Evolutionary conservation across 2,113 vertebrate genomes (phyloP).

Genomic region (Progne subis): DNA sequence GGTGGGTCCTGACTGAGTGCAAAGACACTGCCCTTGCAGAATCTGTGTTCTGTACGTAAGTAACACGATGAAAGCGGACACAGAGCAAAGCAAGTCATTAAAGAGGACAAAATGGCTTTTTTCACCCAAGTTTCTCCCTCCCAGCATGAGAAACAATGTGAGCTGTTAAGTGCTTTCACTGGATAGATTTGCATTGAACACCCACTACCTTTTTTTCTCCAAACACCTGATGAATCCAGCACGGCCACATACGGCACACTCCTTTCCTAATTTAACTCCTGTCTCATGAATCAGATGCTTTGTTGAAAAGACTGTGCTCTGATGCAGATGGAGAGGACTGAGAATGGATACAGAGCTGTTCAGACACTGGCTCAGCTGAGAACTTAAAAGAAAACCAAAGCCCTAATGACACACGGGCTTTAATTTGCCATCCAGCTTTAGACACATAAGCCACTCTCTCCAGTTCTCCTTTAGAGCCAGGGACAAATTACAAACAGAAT

Average conservation of each 20-base stretch:
- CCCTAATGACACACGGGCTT: background rate
- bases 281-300: slow-evolving; percentile 55
- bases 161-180: background rate
- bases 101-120: background rate
- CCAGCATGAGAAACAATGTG: background rate
- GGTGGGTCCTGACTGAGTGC: background rate
- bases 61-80: background rate
- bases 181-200: slow-evolving; percentile 35
- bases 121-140: slow-evolving; percentile 39
- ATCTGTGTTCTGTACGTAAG: background rate
- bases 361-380: background rate
- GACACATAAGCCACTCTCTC: background rate
- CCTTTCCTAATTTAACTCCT: slow-evolving; percentile 64
- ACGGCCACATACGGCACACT: background rate
- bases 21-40: background rate
- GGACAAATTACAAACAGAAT: slow-evolving; percentile 26
- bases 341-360: background rate
- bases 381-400: background rate
- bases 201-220: background rate
- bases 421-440: background rate
- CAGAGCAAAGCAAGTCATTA: slow-evolving; percentile 1
- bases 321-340: background rate
- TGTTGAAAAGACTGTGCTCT: slow-evolving; percentile 15
- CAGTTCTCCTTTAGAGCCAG: background rate
- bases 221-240: slow-evolving; percentile 41